Evolutionary conservation across 92 coral and sea anemone species (phyloP), one percentile per base, ranked within the genome.

Genomic region (Muricea muricata): DNA sequence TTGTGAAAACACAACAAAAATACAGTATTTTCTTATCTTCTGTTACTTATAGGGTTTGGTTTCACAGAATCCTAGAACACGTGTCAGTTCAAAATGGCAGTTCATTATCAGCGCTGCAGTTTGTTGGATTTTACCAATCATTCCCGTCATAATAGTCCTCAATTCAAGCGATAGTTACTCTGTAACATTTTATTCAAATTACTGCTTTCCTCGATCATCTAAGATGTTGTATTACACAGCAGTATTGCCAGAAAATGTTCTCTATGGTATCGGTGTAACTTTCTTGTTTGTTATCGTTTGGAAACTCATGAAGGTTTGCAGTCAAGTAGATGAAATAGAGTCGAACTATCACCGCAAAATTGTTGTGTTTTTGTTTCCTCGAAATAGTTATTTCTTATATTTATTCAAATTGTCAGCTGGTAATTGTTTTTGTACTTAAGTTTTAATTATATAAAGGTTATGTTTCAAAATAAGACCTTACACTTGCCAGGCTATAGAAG

Each of bases 101-200:
- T 88, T 91, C 41, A 7, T 89, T 39, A 78, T 94, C 32, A 89
- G 90, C 55, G 91, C 93, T 4, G 55, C 84, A 18, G 55, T 71
- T 26, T 94, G 98, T 82, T 94, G 91, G 90, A 78, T 94, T 67
- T 75, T 94, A 32, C 97, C 98, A n/a, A 83, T 89, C 60, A 92
- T 94, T 33, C 97, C 93, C 12, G 93, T 94, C 11, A 88, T 90
- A 37, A 71, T 93, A 70, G 98, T 92, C 3, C 75, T 94, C 56
- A 86, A 84, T 28, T 78, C 87, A n/a, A 60, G 61, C 9, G 54
- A 83, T 17, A 67, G 83, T 57, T 86, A 33, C 76, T 87, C 90
- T 37, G 70, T 7, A 0, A 80, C 71, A 9, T 17, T 76, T 4
- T 86, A 41, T 80, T 85, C 91, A 88, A 90, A 92, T 1, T 21